Evolutionary conservation across 2,113 vertebrate genomes (phyloP), one percentile per base, ranked within the genome.

Genomic region (Bos indicus): DNA sequence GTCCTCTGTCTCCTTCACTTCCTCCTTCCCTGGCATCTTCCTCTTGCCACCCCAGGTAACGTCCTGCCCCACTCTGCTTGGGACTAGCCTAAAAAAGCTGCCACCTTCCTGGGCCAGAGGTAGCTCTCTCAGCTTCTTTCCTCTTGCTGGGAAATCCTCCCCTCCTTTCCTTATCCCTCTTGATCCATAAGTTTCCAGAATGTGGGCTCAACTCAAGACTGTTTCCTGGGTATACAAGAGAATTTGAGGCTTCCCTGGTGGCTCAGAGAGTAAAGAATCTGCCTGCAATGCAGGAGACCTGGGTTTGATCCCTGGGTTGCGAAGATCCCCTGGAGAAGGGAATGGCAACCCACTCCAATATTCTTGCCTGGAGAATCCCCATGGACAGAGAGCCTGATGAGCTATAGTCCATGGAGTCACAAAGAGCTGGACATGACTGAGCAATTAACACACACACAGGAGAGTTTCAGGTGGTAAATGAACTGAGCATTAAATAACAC

Each of bases 341-440:
- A 71, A 71, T 71, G 67, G 67, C 19, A 71, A 71, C 67, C 64
- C n/a, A 71, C n/a, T 23, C 67, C 67, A 40, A 71, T 40, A 40
- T 71, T 71, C n/a, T 71, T 71, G n/a, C n/a, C n/a, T 71, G n/a
- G n/a, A 71, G 67, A 71, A 71, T 71, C n/a, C 67, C 67, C n/a
- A 2, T 40, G n/a, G 67, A 71, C 67, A 40, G 67, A 71, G 67
- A 71, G n/a, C n/a, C n/a, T 23, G n/a, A 36, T 36, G n/a, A n/a
- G 17, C n/a, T 71, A 36, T 36, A 36, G n/a, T 71, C n/a, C 2
- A 11, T 6, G 64, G 4, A 19, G n/a, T 71, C 19, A 71, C 64
- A 71, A 71, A 71, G 64, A 71, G n/a, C 9, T 23, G n/a, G 64
- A 71, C 64, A 36, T 36, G 64, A 71, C n/a, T 36, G 64, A 71